Base-by-base conservation (phyloP, 2,888 invertebrate genomes). In the Pristionchus maxplancki region DNA sequence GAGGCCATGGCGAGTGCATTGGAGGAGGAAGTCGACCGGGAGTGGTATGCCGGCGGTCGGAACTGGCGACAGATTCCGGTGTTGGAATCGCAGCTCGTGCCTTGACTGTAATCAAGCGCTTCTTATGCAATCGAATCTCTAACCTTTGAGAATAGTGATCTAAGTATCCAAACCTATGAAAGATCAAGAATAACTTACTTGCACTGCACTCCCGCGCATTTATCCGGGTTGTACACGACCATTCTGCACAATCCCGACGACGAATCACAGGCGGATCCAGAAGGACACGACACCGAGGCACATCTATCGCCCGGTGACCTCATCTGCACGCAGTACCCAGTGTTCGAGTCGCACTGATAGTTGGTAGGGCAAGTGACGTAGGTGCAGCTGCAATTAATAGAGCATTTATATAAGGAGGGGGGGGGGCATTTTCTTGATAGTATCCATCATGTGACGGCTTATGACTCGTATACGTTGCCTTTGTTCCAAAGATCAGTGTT, bases 51-150 rank as follows among this genome's bases (percentile, higher is more conserved):
- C 24, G 86, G 86, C 20, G 86, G 86, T 11, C 86, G 86, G 86
- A 87, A 87, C 62, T 88, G 78, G 13, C 78, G 24, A 40, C 88
- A 88, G 40, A 81, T 58, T 0, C 88, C 88, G 11, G 78, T 88
- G 88, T 88, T 88, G n/a, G 78, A 78, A 24, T 88, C 88, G 44
- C 88, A 88, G 31, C 58, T 81, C 88, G 88, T 88, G n/a, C 88
- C 88, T 64, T 81, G 86, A 53, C 82, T 83, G 53, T 11, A 83
- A 53, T 20, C n/a, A n/a, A n/a, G n/a, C n/a, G n/a, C n/a, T n/a
- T n/a, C n/a, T n/a, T n/a, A n/a, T n/a, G n/a, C n/a, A n/a, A n/a
- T n/a, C n/a, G n/a, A n/a, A n/a, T n/a, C n/a, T n/a, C n/a, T n/a
- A n/a, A n/a, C n/a, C 31, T 34, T 71, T 28, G 31, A 71, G 15